phyloP scores from a whole-genome alignment of 2,797 vertebrate genomes.

The Poecilia wingei region DNA sequence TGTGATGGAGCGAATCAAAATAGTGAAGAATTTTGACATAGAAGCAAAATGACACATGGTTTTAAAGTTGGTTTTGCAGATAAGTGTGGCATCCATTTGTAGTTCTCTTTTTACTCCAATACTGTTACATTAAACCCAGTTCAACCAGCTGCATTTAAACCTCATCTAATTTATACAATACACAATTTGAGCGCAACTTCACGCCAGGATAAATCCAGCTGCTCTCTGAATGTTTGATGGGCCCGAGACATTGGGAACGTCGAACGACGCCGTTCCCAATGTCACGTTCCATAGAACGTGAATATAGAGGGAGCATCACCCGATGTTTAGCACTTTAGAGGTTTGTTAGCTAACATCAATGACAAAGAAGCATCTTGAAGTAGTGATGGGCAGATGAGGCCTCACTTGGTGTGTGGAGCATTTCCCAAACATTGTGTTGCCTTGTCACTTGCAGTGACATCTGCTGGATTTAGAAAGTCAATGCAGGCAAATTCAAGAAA shows the following conservation, averaged over 20 bases:
- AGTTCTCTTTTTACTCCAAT: background rate
- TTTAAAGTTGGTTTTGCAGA: background rate
- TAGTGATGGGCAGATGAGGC: too few relatives aligned
- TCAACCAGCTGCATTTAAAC: background rate
- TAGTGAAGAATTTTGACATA: background rate
- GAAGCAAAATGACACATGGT: background rate
- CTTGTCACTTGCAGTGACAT: too few relatives aligned
- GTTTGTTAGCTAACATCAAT: background rate
- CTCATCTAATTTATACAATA: background rate
- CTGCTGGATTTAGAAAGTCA: too few relatives aligned
- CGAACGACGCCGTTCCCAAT: too few relatives aligned
- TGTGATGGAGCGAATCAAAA: background rate
- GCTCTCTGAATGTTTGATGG: background rate
- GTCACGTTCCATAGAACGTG: too few relatives aligned
- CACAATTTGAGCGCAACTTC: background rate
- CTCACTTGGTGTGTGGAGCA: too few relatives aligned
- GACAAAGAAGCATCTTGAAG: background rate
- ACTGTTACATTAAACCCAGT: background rate
- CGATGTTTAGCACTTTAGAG: background rate
- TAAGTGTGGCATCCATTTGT: background rate
- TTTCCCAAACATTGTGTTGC: too few relatives aligned
- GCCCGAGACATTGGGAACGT: too few relatives aligned
- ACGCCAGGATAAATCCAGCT: background rate
- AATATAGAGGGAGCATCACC: too few relatives aligned
- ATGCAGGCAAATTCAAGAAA: too few relatives aligned